Evolutionary conservation across 2,888 invertebrate species (phyloP).

Genomic region (Sphaeridia pumilis): DNA sequence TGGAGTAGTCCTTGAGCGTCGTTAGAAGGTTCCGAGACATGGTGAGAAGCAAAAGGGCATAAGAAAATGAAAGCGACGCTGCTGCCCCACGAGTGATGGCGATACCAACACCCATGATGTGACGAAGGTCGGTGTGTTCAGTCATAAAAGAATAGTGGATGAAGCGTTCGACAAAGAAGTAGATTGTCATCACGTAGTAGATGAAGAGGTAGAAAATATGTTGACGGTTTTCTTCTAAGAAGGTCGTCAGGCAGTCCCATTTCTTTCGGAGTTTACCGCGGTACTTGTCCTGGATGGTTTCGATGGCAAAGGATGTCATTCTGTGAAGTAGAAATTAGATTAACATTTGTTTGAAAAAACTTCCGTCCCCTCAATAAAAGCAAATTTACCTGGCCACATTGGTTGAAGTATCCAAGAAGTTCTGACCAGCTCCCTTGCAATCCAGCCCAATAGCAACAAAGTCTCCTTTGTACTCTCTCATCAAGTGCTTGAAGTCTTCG

Average conservation of each 20-base stretch:
- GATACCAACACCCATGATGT: constrained; percentile 95
- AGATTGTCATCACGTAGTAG: constrained; percentile 87
- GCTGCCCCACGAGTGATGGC: constrained; percentile 90
- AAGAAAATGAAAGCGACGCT: constrained; percentile 87
- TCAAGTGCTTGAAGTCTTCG: constrained; percentile 85
- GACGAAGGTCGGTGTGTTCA: constrained; percentile 84
- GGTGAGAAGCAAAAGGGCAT: constrained; percentile 76
- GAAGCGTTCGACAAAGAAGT: constrained; percentile 86
- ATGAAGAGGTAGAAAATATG: constrained; percentile 90
- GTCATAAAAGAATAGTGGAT: constrained; percentile 95
- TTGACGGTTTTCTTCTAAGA: constrained; percentile 87
- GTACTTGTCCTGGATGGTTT: constrained; percentile 60
- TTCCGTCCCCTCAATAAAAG: no score
- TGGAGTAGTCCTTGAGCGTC: constrained; percentile 82
- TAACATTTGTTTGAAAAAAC: no score
- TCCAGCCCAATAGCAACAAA: constrained; percentile 89
- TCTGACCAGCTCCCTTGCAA: constrained; percentile 89
- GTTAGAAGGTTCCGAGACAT: constrained; percentile 88
- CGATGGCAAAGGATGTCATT: constrained; percentile 88
- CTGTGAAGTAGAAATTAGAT: constrained; percentile 40
- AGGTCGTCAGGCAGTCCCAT: constrained; percentile 79
- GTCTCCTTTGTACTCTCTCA: constrained; percentile 92
- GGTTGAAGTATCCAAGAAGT: constrained; percentile 85
- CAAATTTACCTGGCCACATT: constrained; percentile 59
- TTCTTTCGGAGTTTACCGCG: constrained; percentile 59